Evolutionary conservation across 2,888 invertebrate genomes (phyloP), one percentile per base, ranked within the genome.

Genomic region (Auanema freiburgensis): DNA sequence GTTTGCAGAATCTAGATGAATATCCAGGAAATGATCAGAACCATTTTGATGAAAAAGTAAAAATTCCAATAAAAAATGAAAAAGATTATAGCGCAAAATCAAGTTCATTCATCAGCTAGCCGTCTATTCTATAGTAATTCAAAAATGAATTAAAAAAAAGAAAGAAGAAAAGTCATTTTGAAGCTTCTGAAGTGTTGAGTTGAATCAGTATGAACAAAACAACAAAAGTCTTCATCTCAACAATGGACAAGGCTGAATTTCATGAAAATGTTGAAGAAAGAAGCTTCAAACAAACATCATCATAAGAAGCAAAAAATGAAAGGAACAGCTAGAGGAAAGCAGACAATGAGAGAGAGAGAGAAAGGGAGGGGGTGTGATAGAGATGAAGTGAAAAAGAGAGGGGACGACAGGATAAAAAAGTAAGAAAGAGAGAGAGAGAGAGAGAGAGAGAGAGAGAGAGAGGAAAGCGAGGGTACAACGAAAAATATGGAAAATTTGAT

Each of bases 391-490:
- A 56, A 18, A 56, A 14, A 56, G 56, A 56, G 44, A 56, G 41
- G 18, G 56, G 21, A 23, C 41, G 56, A 56, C n/a, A 50, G 51
- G 18, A 18, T 16, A 16, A 53, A 57, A 52, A 49, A 60, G 60
- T 59, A 62, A 63, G 63, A 58, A 63, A 66, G 63, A 63, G 63
- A 51, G 50, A 59, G 60, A 64, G 63, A 57, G 50, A 64, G 63
- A 42, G 53, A 61, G 46, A 56, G 50, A n/a, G 53, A 51, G 40
- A 23, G 52, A 52, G 52, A 52, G 40, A 56, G 46, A 33, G 49
- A 57, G 46, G 57, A 46, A 46, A 21, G 14, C 53, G 60, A 49
- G 16, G 49, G 50, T 24, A 50, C 40, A 42, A 56, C 25, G 46
- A 57, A 62, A 65, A 50, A 65, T 59, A 65, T 58, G 33, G 33